Evolutionary conservation across 2,797 vertebrate species (phyloP), one percentile per base, ranked within the genome.

Genomic region (Urophycis tenuis): DNA sequence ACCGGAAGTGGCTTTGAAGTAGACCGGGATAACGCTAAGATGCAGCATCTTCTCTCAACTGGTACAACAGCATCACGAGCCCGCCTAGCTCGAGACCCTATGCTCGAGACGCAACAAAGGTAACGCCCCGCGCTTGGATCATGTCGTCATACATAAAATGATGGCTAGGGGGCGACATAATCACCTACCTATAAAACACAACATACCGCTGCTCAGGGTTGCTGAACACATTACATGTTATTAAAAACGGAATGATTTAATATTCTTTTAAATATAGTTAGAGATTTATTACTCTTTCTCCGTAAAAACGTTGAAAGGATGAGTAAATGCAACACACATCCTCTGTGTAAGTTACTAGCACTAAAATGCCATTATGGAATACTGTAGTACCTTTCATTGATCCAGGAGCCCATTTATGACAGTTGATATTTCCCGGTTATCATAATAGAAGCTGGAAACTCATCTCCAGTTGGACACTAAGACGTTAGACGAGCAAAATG

Each of bases 81-180:
- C 70, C 72, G 77, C 74, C 75, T 45, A 53, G 35, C 45, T 49
- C 45, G 45, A 49, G 49, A 74, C 36, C 36, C 36, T 39, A 12
- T 14, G 9, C 36, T 39, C 36, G 36, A 39, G 36, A 39, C 29
- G 74, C 73, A 76, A 74, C 80, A 79, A 84, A 81, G 74, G 71
- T 78, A 75, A 80, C 78, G 80, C 82, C 84, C 64, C 81, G 39
- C 49, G 49, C 49, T n/a, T 60, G 15, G 49, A 60, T 60, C 19
- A n/a, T 25, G 49, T 60, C 49, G 49, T 19, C 49, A 8, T 60
- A 60, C 49, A n/a, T 60, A 6, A 60, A 60, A n/a, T 17, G 19
- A 60, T 17, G 22, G 22, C 49, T 25, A 60, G 49, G 49, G 49
- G 49, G 49, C 49, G 49, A 19, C 19, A 60, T 60, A 60, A 53